These are phyloP conservation scores for Nycteola revayana DNA, from an alignment of 2,888 invertebrate genomes.

Conservation along the genomic window DNA sequence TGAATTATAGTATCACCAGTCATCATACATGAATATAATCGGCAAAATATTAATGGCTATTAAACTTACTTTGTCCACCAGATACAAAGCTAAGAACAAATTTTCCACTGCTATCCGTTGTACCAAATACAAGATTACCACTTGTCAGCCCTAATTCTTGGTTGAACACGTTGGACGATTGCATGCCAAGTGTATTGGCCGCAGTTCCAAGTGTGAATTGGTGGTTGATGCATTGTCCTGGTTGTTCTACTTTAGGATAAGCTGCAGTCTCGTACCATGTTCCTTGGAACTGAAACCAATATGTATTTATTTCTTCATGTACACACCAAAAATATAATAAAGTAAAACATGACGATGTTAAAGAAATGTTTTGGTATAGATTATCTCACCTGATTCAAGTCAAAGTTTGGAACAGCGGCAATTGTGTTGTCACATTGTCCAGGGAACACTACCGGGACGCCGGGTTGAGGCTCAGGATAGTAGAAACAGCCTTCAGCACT, in stretches of 20 bases:
- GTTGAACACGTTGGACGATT: conserved; percentile 34
- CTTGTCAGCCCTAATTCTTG: conserved; percentile 27
- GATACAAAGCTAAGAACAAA: conserved; percentile 14
- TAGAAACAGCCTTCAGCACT: conserved; percentile 48
- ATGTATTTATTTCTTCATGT: too few species aligned
- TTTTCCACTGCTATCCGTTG: conserved; percentile 21
- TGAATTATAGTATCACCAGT: too few species aligned
- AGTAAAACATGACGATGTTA: too few species aligned
- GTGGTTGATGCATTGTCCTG: conserved; percentile 38
- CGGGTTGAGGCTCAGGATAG: conserved; percentile 41
- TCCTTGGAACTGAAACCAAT: conserved; percentile 24
- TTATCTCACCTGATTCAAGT: conserved; percentile 28
- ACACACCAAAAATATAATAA: too few species aligned
- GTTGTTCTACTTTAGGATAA: conserved; percentile 34
- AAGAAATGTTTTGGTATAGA: too few species aligned
- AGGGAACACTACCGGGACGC: conserved; percentile 43
- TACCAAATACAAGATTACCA: conserved; percentile 19
- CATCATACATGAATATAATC: too few species aligned
- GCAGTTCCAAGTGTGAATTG: conserved; percentile 16
- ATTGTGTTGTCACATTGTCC: conserved; percentile 46
- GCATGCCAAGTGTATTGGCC: conserved; percentile 19
- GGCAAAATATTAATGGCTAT: too few species aligned
- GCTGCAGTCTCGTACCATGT: conserved; percentile 37
- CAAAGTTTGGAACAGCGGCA: conserved; percentile 32
- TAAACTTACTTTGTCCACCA: conserved; percentile 10